phyloP scores from a whole-genome alignment of 2,888 invertebrate genomes.

The Acronicta psi region DNA sequence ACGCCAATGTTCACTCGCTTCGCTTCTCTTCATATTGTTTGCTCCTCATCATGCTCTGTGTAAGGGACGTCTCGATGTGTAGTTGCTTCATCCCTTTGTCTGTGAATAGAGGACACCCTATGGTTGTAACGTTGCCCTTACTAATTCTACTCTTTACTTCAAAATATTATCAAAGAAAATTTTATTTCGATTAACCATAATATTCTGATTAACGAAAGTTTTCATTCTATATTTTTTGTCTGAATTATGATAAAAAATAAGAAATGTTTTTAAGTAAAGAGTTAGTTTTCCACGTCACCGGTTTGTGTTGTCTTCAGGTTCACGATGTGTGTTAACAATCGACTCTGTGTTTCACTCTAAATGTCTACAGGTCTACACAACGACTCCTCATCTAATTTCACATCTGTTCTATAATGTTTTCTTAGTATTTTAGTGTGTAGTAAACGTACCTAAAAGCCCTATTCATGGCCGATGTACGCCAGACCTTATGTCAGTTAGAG shows the following conservation, averaged over 20 bases:
- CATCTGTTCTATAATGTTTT: conserved; percentile 32
- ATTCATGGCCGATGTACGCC: conserved; percentile 6
- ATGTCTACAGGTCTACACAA: conserved; percentile 51
- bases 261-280: conserved; percentile 50
- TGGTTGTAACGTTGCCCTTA: conserved; percentile 55
- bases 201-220: no score
- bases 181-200: background rate
- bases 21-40: conserved; percentile 70
- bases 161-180: conserved; percentile 26
- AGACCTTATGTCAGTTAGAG: background rate
- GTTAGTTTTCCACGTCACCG: conserved; percentile 28
- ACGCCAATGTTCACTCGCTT: conserved; percentile 71
- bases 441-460: conserved; percentile 30
- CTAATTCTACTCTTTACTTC: conserved; percentile 54
- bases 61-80: conserved; percentile 58
- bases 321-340: conserved; percentile 51
- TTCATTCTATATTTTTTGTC: background rate
- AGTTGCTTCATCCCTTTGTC: conserved; percentile 57
- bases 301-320: conserved; percentile 44
- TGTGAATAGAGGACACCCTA: conserved; percentile 50
- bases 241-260: background rate
- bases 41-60: conserved; percentile 56
- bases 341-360: conserved; percentile 42
- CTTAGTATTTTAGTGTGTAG: conserved; percentile 51
- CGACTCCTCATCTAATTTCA: conserved; percentile 51